Base-by-base conservation (phyloP, 2,888 invertebrate genomes). In the Acanthosepion esculentum region DNA sequence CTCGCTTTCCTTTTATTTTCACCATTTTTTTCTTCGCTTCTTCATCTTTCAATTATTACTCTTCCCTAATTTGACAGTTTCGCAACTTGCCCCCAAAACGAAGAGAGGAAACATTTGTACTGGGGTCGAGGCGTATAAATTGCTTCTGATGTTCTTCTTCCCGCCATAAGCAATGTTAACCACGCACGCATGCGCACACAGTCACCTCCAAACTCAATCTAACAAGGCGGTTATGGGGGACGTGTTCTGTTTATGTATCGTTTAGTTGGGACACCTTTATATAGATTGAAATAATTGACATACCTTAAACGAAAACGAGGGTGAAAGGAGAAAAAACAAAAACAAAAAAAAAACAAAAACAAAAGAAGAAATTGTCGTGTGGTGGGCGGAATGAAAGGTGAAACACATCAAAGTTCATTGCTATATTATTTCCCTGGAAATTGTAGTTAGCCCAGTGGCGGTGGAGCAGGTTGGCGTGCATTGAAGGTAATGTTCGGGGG, bases 191-290 rank as follows among this genome's bases (percentile, higher is more conserved):
- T 59, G 78, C 78, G 78, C 78, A 33, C n/a, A 78, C n/a, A n/a
- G 20, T 78, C n/a, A n/a, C 78, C 78, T n/a, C 15, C 78, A n/a
- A 78, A 78, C n/a, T 78, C 78, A n/a, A 78, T n/a, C n/a, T 78
- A 23, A n/a, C 78, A 78, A 33, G 78, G 78, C 18, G 78, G n/a
- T 78, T 15, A 33, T 78, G 78, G n/a, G n/a, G n/a, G n/a, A 18
- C 12, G n/a, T n/a, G 12, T 78, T 33, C 15, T n/a, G 78, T 78
- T 78, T 78, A 78, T 78, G 29, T 78, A 78, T 15, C 78, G n/a
- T n/a, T 78, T 78, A 78, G 78, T 78, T 33, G n/a, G 78, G 78
- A 78, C 78, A 78, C 78, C 78, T 78, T 78, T 78, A 78, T 78
- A 33, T 33, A 78, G 78, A 78, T 78, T 78, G 78, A 78, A 78